Conservation (phyloP, 2,888 invertebrate genomes). For the Watsonalla binaria region DNA sequence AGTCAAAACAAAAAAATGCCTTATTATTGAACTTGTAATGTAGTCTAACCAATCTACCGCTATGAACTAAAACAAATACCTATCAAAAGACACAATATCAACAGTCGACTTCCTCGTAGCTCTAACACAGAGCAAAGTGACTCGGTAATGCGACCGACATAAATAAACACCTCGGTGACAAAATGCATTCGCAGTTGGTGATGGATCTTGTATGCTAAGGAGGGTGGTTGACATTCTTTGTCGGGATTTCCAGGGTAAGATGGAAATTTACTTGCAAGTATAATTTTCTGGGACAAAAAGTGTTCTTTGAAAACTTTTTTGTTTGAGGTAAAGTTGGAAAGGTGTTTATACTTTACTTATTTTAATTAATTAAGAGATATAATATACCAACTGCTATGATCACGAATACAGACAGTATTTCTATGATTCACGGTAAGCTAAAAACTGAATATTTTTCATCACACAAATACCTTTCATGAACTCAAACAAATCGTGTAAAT, state of each 20-base stretch:
- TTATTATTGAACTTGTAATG: neutral
- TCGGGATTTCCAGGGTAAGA: conserved; percentile 8
- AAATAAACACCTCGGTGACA: conserved; percentile 32
- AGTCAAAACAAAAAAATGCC: too few species aligned
- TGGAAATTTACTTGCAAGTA: conserved; percentile 24
- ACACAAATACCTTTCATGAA: neutral
- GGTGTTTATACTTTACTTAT: too few species aligned
- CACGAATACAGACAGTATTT: too few species aligned
- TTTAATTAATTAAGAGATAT: too few species aligned
- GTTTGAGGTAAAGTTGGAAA: neutral
- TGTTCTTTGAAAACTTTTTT: neutral
- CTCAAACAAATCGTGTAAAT: neutral
- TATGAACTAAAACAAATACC: conserved; percentile 5
- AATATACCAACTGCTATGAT: too few species aligned
- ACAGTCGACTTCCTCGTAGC: neutral
- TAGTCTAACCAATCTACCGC: conserved; percentile 4
- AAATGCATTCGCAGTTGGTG: conserved; percentile 18
- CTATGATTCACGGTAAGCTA: too few species aligned
- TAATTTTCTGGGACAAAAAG: conserved; percentile 9
- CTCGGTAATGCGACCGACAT: conserved; percentile 24
- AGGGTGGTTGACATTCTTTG: neutral
- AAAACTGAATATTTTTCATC: neutral
- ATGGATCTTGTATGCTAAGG: conserved; percentile 19
- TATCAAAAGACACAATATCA: conserved; percentile 8
- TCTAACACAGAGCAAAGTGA: conserved; percentile 14